phyloP scores from a whole-genome alignment of 2,888 invertebrate genomes.

The Ditula angustiorana region DNA sequence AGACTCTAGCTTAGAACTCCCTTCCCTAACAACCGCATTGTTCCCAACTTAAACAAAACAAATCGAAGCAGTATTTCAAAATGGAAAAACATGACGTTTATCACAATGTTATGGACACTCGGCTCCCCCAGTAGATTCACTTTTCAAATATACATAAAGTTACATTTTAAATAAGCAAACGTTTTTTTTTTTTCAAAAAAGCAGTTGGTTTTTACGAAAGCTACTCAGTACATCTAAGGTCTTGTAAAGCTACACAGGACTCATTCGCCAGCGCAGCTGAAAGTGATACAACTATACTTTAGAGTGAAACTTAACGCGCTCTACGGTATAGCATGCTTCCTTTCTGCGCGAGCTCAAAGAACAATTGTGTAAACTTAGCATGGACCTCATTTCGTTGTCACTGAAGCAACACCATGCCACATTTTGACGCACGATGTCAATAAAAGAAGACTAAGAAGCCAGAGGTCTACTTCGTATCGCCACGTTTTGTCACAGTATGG shows the following conservation, averaged over 20 bases:
- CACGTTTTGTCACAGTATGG: too few species aligned
- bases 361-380: not conserved
- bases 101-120: slow-evolving; percentile 83
- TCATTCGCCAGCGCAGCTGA: not conserved
- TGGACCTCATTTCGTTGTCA: slow-evolving; percentile 7
- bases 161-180: slow-evolving; percentile 74
- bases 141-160: slow-evolving; percentile 83
- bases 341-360: not conserved
- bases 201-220: slow-evolving; percentile 68
- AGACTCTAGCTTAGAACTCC: not conserved
- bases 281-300: not conserved
- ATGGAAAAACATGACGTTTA: slow-evolving; percentile 82
- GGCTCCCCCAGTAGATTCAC: slow-evolving; percentile 76
- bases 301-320: not conserved
- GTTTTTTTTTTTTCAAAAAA: slow-evolving; percentile 70
- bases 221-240: slow-evolving; percentile 38
- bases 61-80: slow-evolving; percentile 72
- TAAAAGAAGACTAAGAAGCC: too few species aligned
- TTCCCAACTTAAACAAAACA: slow-evolving; percentile 66
- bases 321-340: not conserved
- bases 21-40: not conserved
- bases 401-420: slow-evolving; percentile 42
- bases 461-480: too few species aligned
- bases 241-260: slow-evolving; percentile 12
- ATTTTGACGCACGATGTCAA: too few species aligned